Percentiles rank a stretch among this genome's conserved stretches.
phyloP scores from a whole-genome alignment of 2,797 vertebrate species.

The Vespertilio murinus region DNA sequence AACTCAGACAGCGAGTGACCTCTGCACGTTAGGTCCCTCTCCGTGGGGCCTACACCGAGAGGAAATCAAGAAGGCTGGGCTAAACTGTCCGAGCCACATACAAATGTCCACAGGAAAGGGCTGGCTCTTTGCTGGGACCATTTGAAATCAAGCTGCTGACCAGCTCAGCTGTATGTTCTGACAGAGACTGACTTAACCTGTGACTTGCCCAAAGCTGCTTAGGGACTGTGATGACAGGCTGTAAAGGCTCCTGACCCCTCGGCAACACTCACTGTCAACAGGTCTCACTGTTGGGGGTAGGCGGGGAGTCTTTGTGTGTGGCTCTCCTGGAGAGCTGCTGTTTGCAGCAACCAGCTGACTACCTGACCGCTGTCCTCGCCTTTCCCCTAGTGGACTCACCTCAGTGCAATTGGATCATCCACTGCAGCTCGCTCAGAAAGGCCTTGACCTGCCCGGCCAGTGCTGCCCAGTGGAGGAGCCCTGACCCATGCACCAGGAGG shows the following conservation, averaged over 20 bases:
- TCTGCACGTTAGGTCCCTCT: neutral
- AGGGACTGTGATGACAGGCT: neutral
- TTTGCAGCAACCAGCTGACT: neutral
- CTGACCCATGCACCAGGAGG: too few species aligned
- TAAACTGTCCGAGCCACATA: neutral
- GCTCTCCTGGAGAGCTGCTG: neutral
- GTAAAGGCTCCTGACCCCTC: rapidly evolving
- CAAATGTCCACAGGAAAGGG: neutral
- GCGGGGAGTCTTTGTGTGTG: neutral
- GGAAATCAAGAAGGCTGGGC: neutral
- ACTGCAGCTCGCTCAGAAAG: neutral
- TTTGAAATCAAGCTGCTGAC: neutral
- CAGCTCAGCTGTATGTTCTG: neutral
- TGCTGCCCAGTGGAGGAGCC: too few species aligned
- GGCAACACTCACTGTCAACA: neutral
- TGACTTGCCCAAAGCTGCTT: neutral
- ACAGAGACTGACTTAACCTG: neutral
- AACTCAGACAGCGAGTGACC: neutral
- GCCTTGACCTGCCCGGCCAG: neutral
- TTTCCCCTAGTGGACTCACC: neutral
- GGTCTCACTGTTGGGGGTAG: neutral
- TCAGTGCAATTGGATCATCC: neutral
- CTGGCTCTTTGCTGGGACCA: neutral
- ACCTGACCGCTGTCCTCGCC: neutral
- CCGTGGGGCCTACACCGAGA: neutral